Base-by-base conservation (phyloP, 2,888 invertebrate genomes). In the Lathronympha strigana region DNA sequence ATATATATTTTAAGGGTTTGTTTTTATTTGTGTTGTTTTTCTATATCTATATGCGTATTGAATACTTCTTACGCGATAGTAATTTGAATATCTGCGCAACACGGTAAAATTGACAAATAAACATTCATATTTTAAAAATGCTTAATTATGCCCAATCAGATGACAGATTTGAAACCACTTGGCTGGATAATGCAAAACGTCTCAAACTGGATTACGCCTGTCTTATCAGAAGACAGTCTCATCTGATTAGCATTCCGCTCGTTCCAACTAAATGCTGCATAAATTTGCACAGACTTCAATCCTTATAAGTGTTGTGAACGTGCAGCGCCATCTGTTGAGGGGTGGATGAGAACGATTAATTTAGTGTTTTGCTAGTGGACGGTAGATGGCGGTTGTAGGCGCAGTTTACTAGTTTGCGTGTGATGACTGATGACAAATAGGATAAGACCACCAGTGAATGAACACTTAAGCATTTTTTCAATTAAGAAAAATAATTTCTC, bases 241-340 rank as follows among this genome's bases (percentile, higher is more conserved):
- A 13, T 64, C 63, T 58, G 33, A 51, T 64, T 43, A 51, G 58
- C 13, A 58, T 49, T n/a, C 19, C 25, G n/a, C n/a, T 57, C 19
- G 43, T 51, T 58, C 25, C 23, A 47, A 55, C 19, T 17, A 47
- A 28, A 19, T 33, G 19, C 17, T 58, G 50, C 51, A 58, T 58
- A 28, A 57, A 49, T 63, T 63, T 57, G 51, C 43, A 25, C 43
- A 36, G 51, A 64, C n/a, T n/a, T n/a, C n/a, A n/a, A n/a, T n/a
- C n/a, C n/a, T n/a, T 51, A 57, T 58, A 33, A 51, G 57, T 43
- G 33, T 11, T 28, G 38, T 19, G 49, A 21, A 21, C 13, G 31
- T 17, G 25, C 13, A 36, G 19, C 43, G 63, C 57, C 58, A 51
- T 51, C 63, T 58, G 51, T 23, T 28, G 63, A 8, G 23, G 40